Base-by-base conservation (phyloP, 1,140 invertebrate species). In the Pogonomyrmex barbatus region DNA sequence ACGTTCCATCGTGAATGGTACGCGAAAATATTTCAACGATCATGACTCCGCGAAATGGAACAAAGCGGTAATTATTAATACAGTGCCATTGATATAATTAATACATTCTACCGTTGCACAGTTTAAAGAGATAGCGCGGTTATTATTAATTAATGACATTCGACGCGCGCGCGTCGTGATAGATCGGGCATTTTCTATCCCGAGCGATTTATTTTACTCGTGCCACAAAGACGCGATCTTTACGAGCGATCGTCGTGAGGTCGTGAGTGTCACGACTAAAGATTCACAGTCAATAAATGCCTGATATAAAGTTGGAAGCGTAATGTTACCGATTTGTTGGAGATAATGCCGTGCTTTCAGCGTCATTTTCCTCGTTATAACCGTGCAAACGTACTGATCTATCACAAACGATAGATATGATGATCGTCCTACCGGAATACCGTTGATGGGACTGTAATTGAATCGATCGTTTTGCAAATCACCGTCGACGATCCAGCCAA, bases 121-220 rank as follows among this genome's bases (percentile, higher is more conserved):
- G n/a, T 81, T 86, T 78, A 78, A 60, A 76, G 54, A 65, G 65
- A 56, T 56, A 62, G 42, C 54, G 33, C 50, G 39, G 39, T 52
- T 24, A 68, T 87, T 87, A 85, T 90, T 90, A 90, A 90, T 90
- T 89, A 88, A 89, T 62, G 85, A 70, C 39, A 14, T 56, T 50
- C 50, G 14, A n/a, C 9, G 24, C 70, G 76, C 76, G 73, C 14
- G 71, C 56, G 87, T 36, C n/a, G 12, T 33, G 68, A 5, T 30
- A 33, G 12, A 42, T 14, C 83, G 50, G 17, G n/a, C 42, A n/a
- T 68, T 86, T 79, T 65, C 45, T 17, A 45, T 76, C 17, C 30
- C 39, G 30, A 30, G 39, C 42, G 68, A 83, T 75, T 83, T n/a
- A n/a, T n/a, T n/a, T n/a, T 75, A 75, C 30, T 47, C 33, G 33